Evolutionary conservation across 2,888 invertebrate genomes (phyloP), one percentile per base, ranked within the genome.

Genomic region (Coenonympha glycerion): DNA sequence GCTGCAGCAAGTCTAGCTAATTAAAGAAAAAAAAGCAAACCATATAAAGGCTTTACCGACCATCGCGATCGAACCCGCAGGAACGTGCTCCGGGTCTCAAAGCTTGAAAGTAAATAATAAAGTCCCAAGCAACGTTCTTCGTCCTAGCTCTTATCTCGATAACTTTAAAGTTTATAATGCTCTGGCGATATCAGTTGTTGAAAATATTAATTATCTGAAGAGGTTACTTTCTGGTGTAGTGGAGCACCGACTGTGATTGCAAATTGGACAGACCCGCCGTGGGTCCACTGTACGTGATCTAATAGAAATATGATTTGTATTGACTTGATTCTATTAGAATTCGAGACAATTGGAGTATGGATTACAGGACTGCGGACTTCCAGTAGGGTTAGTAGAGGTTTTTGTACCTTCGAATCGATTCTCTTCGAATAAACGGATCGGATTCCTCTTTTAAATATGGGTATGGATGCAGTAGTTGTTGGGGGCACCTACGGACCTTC

Each of bases 11-110:
- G 63, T 62, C 58, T 57, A 61, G 59, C 68, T 73, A 76, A 77
- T 77, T 76, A 74, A 70, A 52, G 52, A 67, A 66, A 67, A 68
- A 66, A 66, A 63, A 53, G 61, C 66, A 75, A 73, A 71, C 72
- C 74, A 73, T 68, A 72, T 63, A 67, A 66, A 65, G 63, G 62
- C 61, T 49, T n/a, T 57, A 53, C 48, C 55, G 55, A 62, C 55
- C 34, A 62, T 41, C 11, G 61, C 52, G 63, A 62, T 64, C 68
- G 65, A 66, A 68, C 62, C 64, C 58, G 56, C 53, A 53, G 42
- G 57, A 59, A 69, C 79, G 79, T 78, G 76, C 67, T 61, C 56
- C 21, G 73, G 63, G 58, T 76, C 47, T 54, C 53, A 62, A 74
- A 64, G 65, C 52, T 52, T 37, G 31, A 56, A 55, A 68, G 65